These are phyloP conservation scores for Malacoctenus gilli DNA, from an alignment of 2,797 vertebrate species.

Conservation along the genomic window DNA sequence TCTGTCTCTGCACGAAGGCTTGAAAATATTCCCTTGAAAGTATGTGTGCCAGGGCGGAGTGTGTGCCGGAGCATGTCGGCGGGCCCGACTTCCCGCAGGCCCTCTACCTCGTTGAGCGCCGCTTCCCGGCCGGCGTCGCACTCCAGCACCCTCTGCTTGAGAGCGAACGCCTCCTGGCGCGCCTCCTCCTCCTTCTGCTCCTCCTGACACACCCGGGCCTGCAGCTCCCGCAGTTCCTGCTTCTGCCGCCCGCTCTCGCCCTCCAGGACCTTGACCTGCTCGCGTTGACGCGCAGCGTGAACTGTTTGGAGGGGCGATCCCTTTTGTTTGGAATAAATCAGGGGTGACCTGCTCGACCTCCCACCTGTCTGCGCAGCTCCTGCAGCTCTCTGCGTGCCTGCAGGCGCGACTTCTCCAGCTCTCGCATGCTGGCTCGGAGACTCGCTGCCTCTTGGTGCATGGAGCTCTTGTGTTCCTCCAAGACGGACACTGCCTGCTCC, in stretches of 20 bases:
- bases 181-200: slow-evolving; percentile 78
- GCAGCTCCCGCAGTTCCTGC: slow-evolving; percentile 78
- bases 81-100: slow-evolving; percentile 36
- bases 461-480: slow-evolving; percentile 77
- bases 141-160: slow-evolving; percentile 77
- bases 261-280: slow-evolving; percentile 83
- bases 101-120: slow-evolving; percentile 81
- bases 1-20: slow-evolving; percentile 6
- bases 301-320: slow-evolving; percentile 16
- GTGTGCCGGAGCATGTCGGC: slow-evolving; percentile 47
- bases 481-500: slow-evolving; percentile 76
- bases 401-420: slow-evolving; percentile 76
- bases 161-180: slow-evolving; percentile 67
- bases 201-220: slow-evolving; percentile 73
- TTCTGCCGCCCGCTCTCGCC: slow-evolving; percentile 75
- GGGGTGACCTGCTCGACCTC: slow-evolving; percentile 8
- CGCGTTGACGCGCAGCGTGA: slow-evolving; percentile 14
- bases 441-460: slow-evolving; percentile 72
- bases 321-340: slow-evolving; percentile 37
- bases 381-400: slow-evolving; percentile 80
- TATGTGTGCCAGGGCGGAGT: slow-evolving; percentile 33
- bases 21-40: slow-evolving; percentile 37
- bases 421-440: slow-evolving; percentile 77
- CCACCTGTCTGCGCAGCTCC: slow-evolving; percentile 85
- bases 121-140: slow-evolving; percentile 77